Evolutionary conservation across 2,113 vertebrate genomes (phyloP).

Genomic region (Pelmatolapia mariae): DNA sequence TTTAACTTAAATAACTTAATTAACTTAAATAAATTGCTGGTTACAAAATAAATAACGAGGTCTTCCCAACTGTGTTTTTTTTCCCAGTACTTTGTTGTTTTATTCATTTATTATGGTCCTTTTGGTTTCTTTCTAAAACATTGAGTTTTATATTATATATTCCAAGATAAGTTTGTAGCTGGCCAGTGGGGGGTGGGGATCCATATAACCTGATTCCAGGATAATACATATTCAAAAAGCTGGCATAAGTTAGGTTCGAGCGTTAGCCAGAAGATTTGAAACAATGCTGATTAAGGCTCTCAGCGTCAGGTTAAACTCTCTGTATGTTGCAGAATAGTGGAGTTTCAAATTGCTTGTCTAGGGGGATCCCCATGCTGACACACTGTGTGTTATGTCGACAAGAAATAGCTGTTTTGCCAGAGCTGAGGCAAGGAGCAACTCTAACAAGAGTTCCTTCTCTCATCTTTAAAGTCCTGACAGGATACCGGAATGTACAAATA

Average conservation of each 20-base stretch:
- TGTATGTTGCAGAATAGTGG: not conserved
- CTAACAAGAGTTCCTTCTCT: not conserved
- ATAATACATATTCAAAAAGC: not conserved
- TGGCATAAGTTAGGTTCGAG: not conserved
- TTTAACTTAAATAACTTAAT: not conserved
- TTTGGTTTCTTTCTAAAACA: not conserved
- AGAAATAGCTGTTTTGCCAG: not conserved
- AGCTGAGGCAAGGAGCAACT: not conserved
- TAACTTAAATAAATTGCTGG: not conserved
- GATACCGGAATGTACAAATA: not conserved
- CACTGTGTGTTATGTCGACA: not conserved
- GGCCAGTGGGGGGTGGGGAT: not conserved
- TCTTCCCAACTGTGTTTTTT: not conserved
- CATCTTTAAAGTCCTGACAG: not conserved
- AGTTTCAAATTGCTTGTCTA: not conserved
- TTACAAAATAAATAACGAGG: not conserved
- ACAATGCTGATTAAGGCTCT: not conserved
- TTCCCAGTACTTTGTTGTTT: not conserved
- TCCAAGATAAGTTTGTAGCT: not conserved
- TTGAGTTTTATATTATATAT: not conserved
- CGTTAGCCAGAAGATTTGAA: not conserved
- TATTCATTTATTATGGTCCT: not conserved
- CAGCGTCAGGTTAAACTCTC: not conserved
- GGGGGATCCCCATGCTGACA: not conserved
- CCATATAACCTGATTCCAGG: not conserved